phyloP scores from a whole-genome alignment of 2,888 invertebrate species.

The Nebria salina region DNA sequence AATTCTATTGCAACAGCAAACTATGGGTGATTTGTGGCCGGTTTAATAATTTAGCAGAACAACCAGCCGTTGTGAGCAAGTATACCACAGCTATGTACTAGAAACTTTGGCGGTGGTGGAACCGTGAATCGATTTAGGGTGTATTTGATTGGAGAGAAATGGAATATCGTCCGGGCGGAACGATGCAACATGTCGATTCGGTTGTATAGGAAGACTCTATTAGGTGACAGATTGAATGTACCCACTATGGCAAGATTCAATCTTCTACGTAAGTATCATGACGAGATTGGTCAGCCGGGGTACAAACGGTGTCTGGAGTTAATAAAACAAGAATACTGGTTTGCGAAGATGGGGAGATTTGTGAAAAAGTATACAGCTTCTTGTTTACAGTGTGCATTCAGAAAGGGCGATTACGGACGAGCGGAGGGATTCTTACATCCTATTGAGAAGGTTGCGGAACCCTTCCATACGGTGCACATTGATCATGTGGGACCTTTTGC shows the following conservation, averaged over 20 bases:
- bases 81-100: too few relatives aligned
- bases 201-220: too few relatives aligned
- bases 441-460: too few relatives aligned
- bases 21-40: too few relatives aligned
- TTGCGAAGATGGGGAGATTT: slow-evolving; percentile 51
- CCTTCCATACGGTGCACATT: slow-evolving; percentile 48
- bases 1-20: slow-evolving; percentile 51
- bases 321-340: slow-evolving; percentile 47
- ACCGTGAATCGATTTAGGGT: too few relatives aligned
- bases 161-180: not conserved
- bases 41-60: too few relatives aligned
- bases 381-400: slow-evolving; percentile 55
- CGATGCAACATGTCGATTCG: not conserved
- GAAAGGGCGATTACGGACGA: slow-evolving; percentile 53
- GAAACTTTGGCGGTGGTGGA: too few relatives aligned
- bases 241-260: too few relatives aligned
- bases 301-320: slow-evolving; percentile 29
- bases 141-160: not conserved
- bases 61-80: too few relatives aligned
- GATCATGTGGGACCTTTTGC: slow-evolving; percentile 51
- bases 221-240: too few relatives aligned
- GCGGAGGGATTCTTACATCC: not conserved
- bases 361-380: slow-evolving; percentile 53
- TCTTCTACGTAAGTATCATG: too few relatives aligned
- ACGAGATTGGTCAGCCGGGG: too few relatives aligned